Evolutionary conservation across 2,888 invertebrate species (phyloP).

Genomic region (Cynaeus angustus): DNA sequence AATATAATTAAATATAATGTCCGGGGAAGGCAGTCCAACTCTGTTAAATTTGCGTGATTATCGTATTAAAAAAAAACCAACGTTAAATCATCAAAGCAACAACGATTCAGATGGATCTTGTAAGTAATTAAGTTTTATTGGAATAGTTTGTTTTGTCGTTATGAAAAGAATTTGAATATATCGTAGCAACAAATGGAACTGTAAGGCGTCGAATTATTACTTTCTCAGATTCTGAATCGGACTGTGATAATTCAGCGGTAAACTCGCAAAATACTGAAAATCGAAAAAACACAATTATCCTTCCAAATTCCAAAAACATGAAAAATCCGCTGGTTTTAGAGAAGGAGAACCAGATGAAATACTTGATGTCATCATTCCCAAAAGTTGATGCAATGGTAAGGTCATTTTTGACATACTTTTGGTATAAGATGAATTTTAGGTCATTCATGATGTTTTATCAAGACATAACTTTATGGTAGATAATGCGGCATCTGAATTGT

Average conservation of each 20-base stretch:
- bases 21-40: constrained; percentile 74
- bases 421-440: constrained; percentile 64
- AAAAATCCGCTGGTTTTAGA: constrained; percentile 67
- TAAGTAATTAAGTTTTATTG: constrained; percentile 55
- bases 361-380: constrained; percentile 79
- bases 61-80: constrained; percentile 79
- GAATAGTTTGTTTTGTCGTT: constrained; percentile 30
- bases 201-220: constrained; percentile 42
- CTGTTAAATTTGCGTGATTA: constrained; percentile 80
- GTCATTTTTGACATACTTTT: constrained; percentile 41
- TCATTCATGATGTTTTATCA: constrained; percentile 74
- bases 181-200: constrained; percentile 58
- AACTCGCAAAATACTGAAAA: constrained; percentile 24
- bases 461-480: constrained; percentile 76
- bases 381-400: constrained; percentile 76
- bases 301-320: constrained; percentile 38
- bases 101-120: constrained; percentile 61
- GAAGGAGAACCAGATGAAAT: constrained; percentile 77
- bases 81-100: constrained; percentile 63
- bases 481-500: constrained; percentile 74
- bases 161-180: constrained; percentile 14
- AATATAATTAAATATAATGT: constrained; percentile 56
- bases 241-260: constrained; percentile 62
- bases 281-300: constrained; percentile 47
- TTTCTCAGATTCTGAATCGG: constrained; percentile 74